Evolutionary conservation across 1,140 invertebrate genomes (phyloP).

Genomic region (Maniola jurtina): DNA sequence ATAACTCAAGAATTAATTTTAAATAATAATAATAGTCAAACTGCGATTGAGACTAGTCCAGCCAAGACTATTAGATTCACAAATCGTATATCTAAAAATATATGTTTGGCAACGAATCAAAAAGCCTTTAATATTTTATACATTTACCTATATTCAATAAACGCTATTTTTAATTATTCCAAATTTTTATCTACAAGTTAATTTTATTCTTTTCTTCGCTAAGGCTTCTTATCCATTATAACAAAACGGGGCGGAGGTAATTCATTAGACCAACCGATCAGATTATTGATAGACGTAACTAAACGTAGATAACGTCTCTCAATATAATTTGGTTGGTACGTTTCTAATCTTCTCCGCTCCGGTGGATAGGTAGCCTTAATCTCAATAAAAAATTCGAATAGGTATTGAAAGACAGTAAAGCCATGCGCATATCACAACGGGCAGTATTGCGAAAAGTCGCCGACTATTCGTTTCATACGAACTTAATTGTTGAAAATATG

Average conservation of each 20-base stretch:
- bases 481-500: background rate
- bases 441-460: background rate
- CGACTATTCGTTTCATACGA: background rate
- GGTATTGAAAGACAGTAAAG: background rate
- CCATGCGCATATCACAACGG: background rate
- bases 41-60: conserved; percentile 25
- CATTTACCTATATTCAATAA: conserved; percentile 7
- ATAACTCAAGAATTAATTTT: conserved; percentile 20
- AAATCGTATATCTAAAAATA: conserved; percentile 6
- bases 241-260: too few species aligned
- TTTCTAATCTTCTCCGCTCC: too few species aligned
- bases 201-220: background rate
- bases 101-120: conserved; percentile 21
- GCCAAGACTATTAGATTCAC: conserved; percentile 6
- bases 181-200: background rate
- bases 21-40: conserved; percentile 19
- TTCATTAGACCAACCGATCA: too few species aligned
- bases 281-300: too few species aligned
- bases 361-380: too few species aligned
- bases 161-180: background rate
- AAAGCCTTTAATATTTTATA: conserved; percentile 17
- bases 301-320: too few species aligned
- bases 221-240: background rate
- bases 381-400: too few species aligned
- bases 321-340: too few species aligned